A percentile compares a stretch with the other conserved stretches of the same genome.
These are phyloP conservation scores for Leucophora obtusa DNA, from an alignment of 2,888 invertebrate species.

Conservation along the genomic window DNA sequence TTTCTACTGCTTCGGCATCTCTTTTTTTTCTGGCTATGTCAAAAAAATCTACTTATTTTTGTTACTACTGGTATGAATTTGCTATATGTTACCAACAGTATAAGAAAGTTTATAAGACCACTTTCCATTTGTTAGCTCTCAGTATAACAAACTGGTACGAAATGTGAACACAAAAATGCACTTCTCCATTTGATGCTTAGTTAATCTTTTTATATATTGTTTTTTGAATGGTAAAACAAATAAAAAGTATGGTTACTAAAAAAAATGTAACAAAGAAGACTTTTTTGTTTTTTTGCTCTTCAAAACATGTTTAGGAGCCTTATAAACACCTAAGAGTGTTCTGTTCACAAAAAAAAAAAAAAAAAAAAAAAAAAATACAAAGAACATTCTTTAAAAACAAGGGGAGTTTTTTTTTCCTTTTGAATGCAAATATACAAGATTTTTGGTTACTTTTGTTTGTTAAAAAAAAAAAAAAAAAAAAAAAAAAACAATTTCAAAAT, in stretches of 20 bases:
- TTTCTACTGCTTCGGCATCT: too few relatives aligned
- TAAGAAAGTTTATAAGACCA: not conserved
- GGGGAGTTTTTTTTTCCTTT: not conserved
- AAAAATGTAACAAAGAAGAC: not conserved
- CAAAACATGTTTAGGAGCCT: not conserved
- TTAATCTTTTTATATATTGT: not conserved
- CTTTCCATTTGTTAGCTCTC: not conserved
- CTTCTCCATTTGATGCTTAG: not conserved
- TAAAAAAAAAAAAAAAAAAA: too few relatives aligned
- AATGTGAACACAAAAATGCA: slow-evolving; percentile 1
- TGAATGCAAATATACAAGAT: not conserved
- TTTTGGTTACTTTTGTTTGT: not conserved
- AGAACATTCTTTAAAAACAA: not conserved
- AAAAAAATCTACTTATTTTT: too few relatives aligned
- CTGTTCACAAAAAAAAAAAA: not conserved
- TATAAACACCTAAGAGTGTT: not conserved
- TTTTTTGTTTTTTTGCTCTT: not conserved
- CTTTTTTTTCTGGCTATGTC: too few relatives aligned
- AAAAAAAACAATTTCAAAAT: too few relatives aligned
- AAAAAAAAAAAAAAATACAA: not conserved
- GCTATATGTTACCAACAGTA: not conserved
- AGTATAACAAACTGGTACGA: not conserved
- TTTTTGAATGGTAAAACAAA: not conserved
- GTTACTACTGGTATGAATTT: too few relatives aligned
- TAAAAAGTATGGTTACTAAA: not conserved